These are phyloP conservation scores for Syrista parreyssii DNA, from an alignment of 2,888 invertebrate species.

Conservation along the genomic window DNA sequence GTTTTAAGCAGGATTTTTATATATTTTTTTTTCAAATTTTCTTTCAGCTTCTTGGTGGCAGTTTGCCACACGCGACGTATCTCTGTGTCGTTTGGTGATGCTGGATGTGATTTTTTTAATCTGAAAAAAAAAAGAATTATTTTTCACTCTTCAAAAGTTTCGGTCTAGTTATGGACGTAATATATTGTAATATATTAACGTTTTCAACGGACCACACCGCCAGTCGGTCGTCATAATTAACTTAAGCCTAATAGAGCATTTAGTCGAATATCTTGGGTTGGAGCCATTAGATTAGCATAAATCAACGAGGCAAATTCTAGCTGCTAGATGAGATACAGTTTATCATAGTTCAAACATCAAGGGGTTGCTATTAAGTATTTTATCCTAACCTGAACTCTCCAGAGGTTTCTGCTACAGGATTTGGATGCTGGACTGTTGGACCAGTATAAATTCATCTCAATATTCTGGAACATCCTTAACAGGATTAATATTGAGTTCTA, in stretches of 20 bases:
- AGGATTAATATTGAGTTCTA: not conserved
- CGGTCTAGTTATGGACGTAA: constrained; percentile 35
- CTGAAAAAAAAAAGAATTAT: not conserved
- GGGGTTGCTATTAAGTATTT: constrained; percentile 28
- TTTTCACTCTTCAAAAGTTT: constrained; percentile 17
- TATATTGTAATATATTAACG: constrained; percentile 44
- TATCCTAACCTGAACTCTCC: not conserved
- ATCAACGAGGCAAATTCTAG: constrained; percentile 35
- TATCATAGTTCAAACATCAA: constrained; percentile 45
- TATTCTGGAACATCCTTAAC: not conserved
- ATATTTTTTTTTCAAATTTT: not conserved
- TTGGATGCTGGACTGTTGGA: not conserved
- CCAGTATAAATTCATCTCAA: not conserved
- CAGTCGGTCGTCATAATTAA: constrained; percentile 47
- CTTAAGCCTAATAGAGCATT: constrained; percentile 57
- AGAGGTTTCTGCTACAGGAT: not conserved
- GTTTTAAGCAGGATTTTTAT: not conserved
- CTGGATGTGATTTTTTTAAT: not conserved
- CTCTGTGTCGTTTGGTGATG: not conserved
- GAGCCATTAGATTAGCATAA: constrained; percentile 54
- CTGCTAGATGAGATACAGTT: constrained; percentile 35
- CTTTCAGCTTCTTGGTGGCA: constrained; percentile 2
- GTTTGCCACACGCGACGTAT: constrained; percentile 17
- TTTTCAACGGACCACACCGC: constrained; percentile 20
- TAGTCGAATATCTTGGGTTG: constrained; percentile 46